phyloP scores from a whole-genome alignment of 2,113 vertebrate genomes.

The Scortum barcoo region DNA sequence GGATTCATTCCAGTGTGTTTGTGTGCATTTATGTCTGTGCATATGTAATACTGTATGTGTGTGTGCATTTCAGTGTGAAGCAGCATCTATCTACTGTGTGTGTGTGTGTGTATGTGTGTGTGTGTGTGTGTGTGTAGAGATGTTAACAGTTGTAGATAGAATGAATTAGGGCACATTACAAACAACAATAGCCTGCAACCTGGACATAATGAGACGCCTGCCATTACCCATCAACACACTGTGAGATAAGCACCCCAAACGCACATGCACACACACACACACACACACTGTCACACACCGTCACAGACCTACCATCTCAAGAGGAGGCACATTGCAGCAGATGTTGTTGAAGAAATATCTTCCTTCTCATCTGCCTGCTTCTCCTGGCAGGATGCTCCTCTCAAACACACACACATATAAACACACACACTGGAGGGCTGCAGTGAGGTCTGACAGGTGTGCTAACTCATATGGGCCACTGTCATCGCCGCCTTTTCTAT shows the following conservation, averaged over 20 bases:
- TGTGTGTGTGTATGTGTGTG: background rate
- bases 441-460: constrained; percentile 76
- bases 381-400: constrained; percentile 67
- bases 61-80: too few species aligned
- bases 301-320: constrained; percentile 60
- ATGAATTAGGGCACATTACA: constrained; percentile 84
- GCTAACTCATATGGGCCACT: constrained; percentile 70
- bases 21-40: constrained; percentile 43
- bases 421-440: constrained; percentile 56
- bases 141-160: constrained; percentile 83
- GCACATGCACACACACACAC: constrained; percentile 34
- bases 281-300: constrained; percentile 32
- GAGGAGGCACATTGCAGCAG: constrained; percentile 78
- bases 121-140: constrained; percentile 44
- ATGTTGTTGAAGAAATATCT: constrained; percentile 81
- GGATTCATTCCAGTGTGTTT: constrained; percentile 55
- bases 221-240: constrained; percentile 82
- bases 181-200: constrained; percentile 85
- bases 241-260: constrained; percentile 74
- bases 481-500: constrained; percentile 60
- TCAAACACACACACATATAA: constrained; percentile 40
- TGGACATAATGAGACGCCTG: constrained; percentile 84
- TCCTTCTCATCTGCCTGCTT: constrained; percentile 73
- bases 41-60: constrained; percentile 17
- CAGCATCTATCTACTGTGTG: background rate